Evolutionary conservation across 2,888 invertebrate genomes (phyloP), one percentile per base, ranked within the genome.

Genomic region (Cantharis flavilabris): DNA sequence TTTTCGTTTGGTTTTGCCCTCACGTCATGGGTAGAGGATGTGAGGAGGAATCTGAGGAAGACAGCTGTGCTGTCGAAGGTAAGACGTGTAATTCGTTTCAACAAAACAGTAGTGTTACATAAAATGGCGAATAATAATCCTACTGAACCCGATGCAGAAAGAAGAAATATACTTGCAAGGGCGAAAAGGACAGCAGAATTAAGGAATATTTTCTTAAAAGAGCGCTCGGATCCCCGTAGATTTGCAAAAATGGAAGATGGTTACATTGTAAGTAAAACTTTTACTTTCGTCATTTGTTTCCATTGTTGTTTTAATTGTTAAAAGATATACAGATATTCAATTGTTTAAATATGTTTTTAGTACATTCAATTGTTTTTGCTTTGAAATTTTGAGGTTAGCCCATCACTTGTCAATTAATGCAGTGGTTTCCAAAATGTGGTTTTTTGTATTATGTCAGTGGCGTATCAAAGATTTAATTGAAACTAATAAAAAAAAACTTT

Each of bases 131-230:
- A 84, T 13, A 87, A 88, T 49, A n/a, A 49, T 73, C 92, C 89
- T 84, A 93, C 93, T 85, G 82, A 93, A 83, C 89, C 91, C 9
- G 86, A 89, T 69, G 86, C 89, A 20, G 87, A 91, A 80, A 86
- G 89, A 77, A 89, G 90, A 83, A 84, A 92, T 71, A 87, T 93
- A 26, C 89, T 91, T 85, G 91, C 92, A 85, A 92, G 92, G 84
- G 91, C 93, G 7, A 89, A 90, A 80, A 89, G 92, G 83, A 91
- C 94, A 80, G 88, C 90, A 72, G 88, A 87, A 62, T 86, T 94
- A 81, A 91, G 96, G 80, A 89, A 90, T n/a, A 92, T 95, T 85
- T 97, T 93, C 86, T 86, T 94, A 20, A 95, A 94, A 87, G 91
- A 94, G 84, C 87, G 89, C 26, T 90, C 92, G 0, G 93, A 96